Evolutionary conservation across 1,140 invertebrate species (phyloP).

Genomic region (Zaprionus camerounensis): DNA sequence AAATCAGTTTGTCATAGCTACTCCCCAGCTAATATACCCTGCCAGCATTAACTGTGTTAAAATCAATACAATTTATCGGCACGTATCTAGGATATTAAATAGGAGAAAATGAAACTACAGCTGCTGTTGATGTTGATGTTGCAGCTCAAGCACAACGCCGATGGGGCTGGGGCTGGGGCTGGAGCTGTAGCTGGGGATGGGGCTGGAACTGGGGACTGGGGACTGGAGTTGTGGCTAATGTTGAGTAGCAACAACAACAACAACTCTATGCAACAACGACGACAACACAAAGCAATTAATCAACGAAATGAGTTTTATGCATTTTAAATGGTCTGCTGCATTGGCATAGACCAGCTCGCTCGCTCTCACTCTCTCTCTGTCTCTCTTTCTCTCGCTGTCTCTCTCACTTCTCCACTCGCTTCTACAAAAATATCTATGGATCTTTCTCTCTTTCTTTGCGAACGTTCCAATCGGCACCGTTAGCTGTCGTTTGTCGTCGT

Average conservation of each 20-base stretch:
- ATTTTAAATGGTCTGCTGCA: slow-evolving; percentile 75
- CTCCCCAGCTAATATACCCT: slow-evolving; percentile 6
- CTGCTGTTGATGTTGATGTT: slow-evolving; percentile 19
- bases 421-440: not conserved
- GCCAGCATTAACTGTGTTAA: not conserved
- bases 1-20: not conserved
- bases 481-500: slow-evolving; percentile 68
- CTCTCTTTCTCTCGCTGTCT: not conserved
- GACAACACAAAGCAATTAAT: slow-evolving; percentile 66
- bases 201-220: slow-evolving; percentile 7
- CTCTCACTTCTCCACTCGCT: not conserved
- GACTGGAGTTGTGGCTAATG: not conserved
- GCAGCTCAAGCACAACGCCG: slow-evolving; percentile 1
- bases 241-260: slow-evolving; percentile 32
- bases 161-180: slow-evolving; percentile 5
- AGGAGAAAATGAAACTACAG: slow-evolving; percentile 64
- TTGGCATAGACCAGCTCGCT: not conserved
- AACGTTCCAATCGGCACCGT: slow-evolving; percentile 51
- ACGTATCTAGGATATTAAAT: slow-evolving; percentile 68
- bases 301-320: slow-evolving; percentile 81
- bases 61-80: slow-evolving; percentile 60
- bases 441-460: not conserved
- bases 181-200: not conserved
- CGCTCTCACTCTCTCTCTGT: not conserved
- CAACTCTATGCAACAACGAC: slow-evolving; percentile 6